A percentile compares a stretch with the other conserved stretches of the same genome.
Conservation (phyloP, 2,113 vertebrate species). For the Proteles cristata region DNA sequence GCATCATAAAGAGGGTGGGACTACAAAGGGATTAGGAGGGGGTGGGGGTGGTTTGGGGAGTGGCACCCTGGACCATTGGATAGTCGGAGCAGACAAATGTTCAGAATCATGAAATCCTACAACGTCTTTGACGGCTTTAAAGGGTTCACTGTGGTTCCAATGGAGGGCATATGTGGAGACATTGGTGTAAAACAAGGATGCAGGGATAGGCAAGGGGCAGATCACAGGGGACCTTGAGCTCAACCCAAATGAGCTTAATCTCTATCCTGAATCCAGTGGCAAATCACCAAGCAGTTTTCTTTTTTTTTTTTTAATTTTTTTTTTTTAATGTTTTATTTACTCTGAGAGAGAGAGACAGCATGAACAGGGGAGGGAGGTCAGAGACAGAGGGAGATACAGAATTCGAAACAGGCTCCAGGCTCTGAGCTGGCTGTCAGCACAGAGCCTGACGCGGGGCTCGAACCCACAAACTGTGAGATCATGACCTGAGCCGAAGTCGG, state of each 20-base stretch:
- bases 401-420: no score
- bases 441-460: no score
- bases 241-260: background rate
- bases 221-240: background rate
- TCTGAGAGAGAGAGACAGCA: no score
- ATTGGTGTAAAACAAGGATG: background rate
- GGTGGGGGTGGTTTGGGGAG: background rate
- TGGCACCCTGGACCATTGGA: background rate
- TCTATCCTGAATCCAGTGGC: background rate
- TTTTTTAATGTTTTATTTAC: no score
- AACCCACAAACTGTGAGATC: no score
- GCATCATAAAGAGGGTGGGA: background rate
- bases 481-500: no score
- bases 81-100: background rate
- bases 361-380: no score
- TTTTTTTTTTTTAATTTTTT: no score
- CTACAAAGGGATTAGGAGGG: background rate
- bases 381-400: no score
- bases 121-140: background rate
- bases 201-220: background rate
- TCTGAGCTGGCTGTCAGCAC: no score
- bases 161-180: background rate
- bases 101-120: background rate
- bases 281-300: background rate
- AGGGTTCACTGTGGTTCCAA: background rate